phyloP scores from a whole-genome alignment of 2,797 vertebrate genomes.

The Podarcis lilfordi region DNA sequence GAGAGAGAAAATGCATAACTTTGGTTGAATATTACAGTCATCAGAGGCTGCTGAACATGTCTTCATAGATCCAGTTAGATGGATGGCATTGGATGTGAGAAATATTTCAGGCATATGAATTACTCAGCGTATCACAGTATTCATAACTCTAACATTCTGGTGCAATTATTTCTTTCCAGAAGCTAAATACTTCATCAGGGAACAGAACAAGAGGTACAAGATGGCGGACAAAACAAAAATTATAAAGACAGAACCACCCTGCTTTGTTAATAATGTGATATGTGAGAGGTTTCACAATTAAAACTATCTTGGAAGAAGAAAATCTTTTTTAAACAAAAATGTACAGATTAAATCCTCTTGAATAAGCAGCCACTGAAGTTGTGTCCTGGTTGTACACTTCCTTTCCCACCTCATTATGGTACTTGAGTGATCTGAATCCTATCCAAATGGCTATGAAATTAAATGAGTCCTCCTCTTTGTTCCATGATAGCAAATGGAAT shows the following conservation, averaged over 20 bases:
- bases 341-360: background rate
- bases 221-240: background rate
- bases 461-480: slow-evolving; percentile 35
- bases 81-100: background rate
- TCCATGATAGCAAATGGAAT: slow-evolving; percentile 28
- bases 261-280: background rate
- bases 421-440: slow-evolving; percentile 36
- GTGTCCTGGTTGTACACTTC: background rate
- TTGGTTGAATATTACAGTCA: background rate
- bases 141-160: background rate
- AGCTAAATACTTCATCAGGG: background rate
- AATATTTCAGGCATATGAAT: background rate
- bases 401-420: background rate
- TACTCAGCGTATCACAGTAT: background rate
- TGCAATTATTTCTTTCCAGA: background rate
- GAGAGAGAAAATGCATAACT: background rate
- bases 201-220: background rate
- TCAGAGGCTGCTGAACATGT: background rate
- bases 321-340: background rate
- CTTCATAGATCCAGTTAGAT: background rate
- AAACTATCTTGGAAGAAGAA: background rate
- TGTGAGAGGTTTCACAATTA: background rate
- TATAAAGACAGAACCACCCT: background rate
- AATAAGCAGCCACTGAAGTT: background rate
- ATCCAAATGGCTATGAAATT: slow-evolving; percentile 22